phyloP scores from a whole-genome alignment of 1,140 invertebrate species.

The Drosophila subpulchrella region DNA sequence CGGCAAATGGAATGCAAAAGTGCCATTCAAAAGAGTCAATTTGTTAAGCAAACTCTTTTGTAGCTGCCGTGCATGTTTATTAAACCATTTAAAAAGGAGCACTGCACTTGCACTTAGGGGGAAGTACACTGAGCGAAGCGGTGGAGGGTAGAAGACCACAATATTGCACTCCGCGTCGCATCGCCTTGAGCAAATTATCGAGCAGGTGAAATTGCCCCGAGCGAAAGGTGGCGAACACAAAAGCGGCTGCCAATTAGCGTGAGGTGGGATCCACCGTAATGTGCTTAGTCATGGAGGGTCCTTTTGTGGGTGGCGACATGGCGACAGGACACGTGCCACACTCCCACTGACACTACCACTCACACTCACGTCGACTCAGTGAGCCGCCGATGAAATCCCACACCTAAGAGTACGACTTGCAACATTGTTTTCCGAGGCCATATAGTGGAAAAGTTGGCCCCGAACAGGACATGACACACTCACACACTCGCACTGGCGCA shows the following conservation, averaged over 20 bases:
- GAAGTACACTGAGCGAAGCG: slow-evolving; percentile 1
- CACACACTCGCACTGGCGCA: slow-evolving; percentile 28
- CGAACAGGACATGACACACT: slow-evolving; percentile 58
- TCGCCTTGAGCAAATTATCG: slow-evolving; percentile 73
- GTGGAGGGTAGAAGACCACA: neutral
- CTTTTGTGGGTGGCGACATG: slow-evolving; percentile 43
- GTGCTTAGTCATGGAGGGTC: slow-evolving; percentile 69
- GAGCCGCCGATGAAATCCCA: slow-evolving; percentile 3
- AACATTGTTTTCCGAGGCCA: slow-evolving; percentile 72
- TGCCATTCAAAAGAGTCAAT: slow-evolving; percentile 25
- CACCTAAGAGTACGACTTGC: slow-evolving; percentile 31
- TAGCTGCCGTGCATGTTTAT: slow-evolving; percentile 29
- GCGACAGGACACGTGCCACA: slow-evolving; percentile 61
- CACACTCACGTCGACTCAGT: slow-evolving; percentile 17
- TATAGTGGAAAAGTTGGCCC: slow-evolving; percentile 68
- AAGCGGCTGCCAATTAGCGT: slow-evolving; percentile 75
- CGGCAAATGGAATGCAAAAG: slow-evolving; percentile 17
- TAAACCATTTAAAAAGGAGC: slow-evolving; percentile 41
- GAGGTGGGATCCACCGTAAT: slow-evolving; percentile 50
- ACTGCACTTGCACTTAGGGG: slow-evolving; percentile 8
- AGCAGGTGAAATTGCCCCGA: slow-evolving; percentile 70
- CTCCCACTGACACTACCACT: too few relatives aligned
- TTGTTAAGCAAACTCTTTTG: slow-evolving; percentile 25
- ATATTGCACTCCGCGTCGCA: slow-evolving; percentile 12
- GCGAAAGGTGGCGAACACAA: slow-evolving; percentile 52